Percentiles rank a stretch among this genome's conserved stretches.
phyloP scores from a whole-genome alignment of 1,140 invertebrate species.

The Brachionus angularis region DNA sequence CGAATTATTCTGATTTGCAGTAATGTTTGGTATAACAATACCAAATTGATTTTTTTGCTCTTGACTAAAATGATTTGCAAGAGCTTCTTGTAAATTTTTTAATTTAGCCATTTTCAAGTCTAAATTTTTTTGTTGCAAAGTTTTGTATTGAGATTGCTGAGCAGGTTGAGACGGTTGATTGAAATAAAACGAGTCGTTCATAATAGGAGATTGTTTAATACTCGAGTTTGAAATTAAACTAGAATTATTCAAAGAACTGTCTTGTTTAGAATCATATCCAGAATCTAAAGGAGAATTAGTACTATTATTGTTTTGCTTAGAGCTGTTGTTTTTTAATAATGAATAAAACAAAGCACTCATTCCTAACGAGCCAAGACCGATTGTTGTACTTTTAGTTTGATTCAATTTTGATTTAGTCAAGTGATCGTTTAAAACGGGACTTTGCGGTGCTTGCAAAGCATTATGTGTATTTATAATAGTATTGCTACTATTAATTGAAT shows the following conservation, averaged over 20 bases:
- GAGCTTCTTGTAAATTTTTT: conserved; percentile 20
- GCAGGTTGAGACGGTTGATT: background rate
- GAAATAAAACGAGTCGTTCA: background rate
- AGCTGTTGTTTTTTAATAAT: conserved; percentile 21
- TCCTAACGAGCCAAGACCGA: conserved; percentile 3
- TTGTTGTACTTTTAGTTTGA: background rate
- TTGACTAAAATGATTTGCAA: conserved; percentile 5
- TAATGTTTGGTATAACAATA: background rate
- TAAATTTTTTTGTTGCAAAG: no score
- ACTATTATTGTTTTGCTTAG: background rate
- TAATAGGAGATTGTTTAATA: background rate
- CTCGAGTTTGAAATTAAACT: background rate
- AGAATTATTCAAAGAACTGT: background rate
- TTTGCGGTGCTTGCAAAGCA: no score
- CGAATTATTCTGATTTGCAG: background rate
- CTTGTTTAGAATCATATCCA: conserved; percentile 1
- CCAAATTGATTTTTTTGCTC: conserved; percentile 19
- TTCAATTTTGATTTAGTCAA: no score
- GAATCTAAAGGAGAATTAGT: background rate
- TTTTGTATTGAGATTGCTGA: no score
- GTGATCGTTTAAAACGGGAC: no score
- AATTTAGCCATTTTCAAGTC: no score
- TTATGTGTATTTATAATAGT: no score
- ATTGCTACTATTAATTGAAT: no score
- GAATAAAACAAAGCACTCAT: conserved; percentile 28